These are phyloP conservation scores for Beroe forskalii DNA, from an alignment of 37 sponge, comb jelly and placozoan genomes.

Conservation along the genomic window DNA sequence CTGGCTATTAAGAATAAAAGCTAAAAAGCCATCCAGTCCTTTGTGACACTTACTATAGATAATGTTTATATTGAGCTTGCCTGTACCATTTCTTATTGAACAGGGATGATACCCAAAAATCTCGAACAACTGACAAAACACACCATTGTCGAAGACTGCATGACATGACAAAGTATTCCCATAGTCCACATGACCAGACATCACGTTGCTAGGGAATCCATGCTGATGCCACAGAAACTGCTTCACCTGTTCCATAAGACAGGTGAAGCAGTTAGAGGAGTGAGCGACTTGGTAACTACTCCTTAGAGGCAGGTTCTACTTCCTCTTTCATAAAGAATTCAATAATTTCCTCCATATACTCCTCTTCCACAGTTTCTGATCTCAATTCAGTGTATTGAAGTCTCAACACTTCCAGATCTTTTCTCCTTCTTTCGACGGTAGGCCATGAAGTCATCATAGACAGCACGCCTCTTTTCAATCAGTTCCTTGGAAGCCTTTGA, in stretches of 20 bases:
- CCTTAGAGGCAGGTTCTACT: slow-evolving; percentile 61
- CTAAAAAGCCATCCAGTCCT: neutral
- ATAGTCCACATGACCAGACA: neutral
- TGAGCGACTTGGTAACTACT: slow-evolving; percentile 36
- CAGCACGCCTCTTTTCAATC: slow-evolving; percentile 20
- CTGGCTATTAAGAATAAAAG: too few species aligned
- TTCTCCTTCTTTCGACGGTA: slow-evolving; percentile 3
- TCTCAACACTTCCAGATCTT: neutral
- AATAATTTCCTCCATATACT: slow-evolving; percentile 43
- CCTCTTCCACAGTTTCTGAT: slow-evolving; percentile 22
- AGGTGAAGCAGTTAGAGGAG: neutral
- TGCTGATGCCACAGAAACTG: neutral
- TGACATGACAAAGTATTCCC: neutral
- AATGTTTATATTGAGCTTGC: slow-evolving; percentile 42
- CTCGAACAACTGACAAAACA: neutral
- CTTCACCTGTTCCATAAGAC: neutral
- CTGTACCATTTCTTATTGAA: slow-evolving; percentile 21
- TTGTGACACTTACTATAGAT: slow-evolving; percentile 50
- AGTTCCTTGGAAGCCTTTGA: slow-evolving; percentile 89
- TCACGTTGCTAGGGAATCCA: neutral
- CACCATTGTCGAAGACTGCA: neutral
- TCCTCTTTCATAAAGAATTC: slow-evolving; percentile 66
- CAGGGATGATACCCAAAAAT: slow-evolving; percentile 28
- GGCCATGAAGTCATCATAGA: slow-evolving; percentile 43
- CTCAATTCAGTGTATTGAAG: slow-evolving; percentile 47